Evolutionary conservation across 2,797 vertebrate genomes (phyloP).

Genomic region (Balearica regulorum): DNA sequence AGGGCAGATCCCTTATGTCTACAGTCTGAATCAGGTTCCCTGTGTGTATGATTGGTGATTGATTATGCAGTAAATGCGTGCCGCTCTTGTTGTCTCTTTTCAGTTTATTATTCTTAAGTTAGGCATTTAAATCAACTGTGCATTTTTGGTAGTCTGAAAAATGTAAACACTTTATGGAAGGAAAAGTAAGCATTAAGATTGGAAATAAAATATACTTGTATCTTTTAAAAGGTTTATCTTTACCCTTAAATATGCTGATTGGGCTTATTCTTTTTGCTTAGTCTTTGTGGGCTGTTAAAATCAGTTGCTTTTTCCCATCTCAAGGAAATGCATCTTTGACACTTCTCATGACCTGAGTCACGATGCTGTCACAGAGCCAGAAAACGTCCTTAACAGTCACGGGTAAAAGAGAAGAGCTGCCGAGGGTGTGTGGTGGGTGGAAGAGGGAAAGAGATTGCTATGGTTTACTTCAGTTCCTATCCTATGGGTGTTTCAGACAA

Average conservation of each 20-base stretch:
- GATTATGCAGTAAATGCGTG: conserved; percentile 9
- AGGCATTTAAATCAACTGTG: conserved; percentile 40
- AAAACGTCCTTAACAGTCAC: conserved; percentile 72
- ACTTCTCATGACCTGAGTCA: conserved; percentile 88
- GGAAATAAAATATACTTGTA: conserved; percentile 62
- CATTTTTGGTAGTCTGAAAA: conserved; percentile 43
- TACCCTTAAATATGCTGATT: conserved; percentile 66
- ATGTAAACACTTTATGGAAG: conserved; percentile 52
- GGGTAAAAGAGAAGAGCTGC: conserved; percentile 71
- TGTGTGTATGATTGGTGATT: background rate
- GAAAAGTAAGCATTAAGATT: conserved; percentile 52
- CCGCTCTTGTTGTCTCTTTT: background rate
- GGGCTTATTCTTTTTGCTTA: conserved; percentile 62
- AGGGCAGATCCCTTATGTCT: background rate
- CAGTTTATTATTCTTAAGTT: conserved; percentile 51
- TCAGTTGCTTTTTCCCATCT: conserved; percentile 80
- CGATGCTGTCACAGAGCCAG: conserved; percentile 77
- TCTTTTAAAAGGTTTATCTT: conserved; percentile 66
- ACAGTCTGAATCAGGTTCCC: background rate
- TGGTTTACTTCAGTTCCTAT: conserved; percentile 30
- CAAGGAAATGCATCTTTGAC: conserved; percentile 84
- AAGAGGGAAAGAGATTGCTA: conserved; percentile 36
- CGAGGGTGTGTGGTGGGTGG: conserved; percentile 33
- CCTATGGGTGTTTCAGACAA: conserved; percentile 52
- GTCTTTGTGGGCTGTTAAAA: conserved; percentile 71